Base-by-base conservation (phyloP, 2,113 vertebrate genomes). In the Geococcyx californianus region DNA sequence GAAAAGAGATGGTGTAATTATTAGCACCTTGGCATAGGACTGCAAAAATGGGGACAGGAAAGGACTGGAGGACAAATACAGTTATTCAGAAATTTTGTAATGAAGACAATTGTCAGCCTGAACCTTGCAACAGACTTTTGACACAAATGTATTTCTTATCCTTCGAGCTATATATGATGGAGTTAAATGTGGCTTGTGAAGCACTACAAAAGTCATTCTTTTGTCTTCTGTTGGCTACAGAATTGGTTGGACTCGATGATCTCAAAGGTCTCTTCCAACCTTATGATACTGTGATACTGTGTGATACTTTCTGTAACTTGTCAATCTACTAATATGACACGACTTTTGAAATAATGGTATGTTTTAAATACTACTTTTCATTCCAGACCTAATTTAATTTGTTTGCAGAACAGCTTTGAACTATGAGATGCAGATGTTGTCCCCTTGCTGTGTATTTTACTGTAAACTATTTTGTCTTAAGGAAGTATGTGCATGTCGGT, bases 401-500 rank as follows among this genome's bases (percentile, higher is more conserved):
- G 18, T 64, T 64, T 26, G 10, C 47, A 47, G 8, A 34, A 15
- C 4, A 44, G 23, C 17, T 79, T 68, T 80, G 25, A 84, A 33
- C 21, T 4, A 6, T 19, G 19, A 79, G 33, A 60, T 13, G 9
- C 15, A 47, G 36, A 24, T 8, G 8, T 31, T 68, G 6, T 13
- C 45, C 28, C 3, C 11, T 75, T 47, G n/a, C 11, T 78, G 15
- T 42, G 28, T 25, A 56, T 79, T 47, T 69, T 31, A 40, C 36
- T 76, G 4, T 24, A 52, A 78, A 59, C 3, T 55, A 26, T 12
- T 81, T 76, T 51, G 17, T 26, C 33, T 84, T 45, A 66, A 33
- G 31, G 34, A 5, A 11, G 4, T 13, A 7, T 55, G 10, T 21
- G 31, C 4, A 2, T 33, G 10, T 84, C n/a, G 16, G 1, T 7